Evolutionary conservation across 2,113 vertebrate genomes (phyloP), one percentile per base, ranked within the genome.

Genomic region (Bubo scandiacus): DNA sequence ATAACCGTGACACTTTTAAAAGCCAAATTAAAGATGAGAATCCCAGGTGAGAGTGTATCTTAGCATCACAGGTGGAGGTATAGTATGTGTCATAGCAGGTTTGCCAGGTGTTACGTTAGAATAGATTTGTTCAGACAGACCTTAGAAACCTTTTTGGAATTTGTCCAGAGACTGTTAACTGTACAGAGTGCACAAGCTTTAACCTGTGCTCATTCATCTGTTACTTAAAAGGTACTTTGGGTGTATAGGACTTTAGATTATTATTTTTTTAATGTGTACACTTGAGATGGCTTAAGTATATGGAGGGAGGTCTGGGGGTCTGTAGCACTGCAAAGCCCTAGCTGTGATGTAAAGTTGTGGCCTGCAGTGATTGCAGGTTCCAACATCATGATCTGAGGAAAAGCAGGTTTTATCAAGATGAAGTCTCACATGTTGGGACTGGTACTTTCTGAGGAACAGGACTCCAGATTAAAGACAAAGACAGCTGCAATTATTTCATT

Each of bases 401-500:
- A 55, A 82, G 40, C 11, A 14, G 42, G 38, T 86, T 95, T 87
- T 90, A 74, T 90, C 86, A 62, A 85, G 92, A 83, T 92, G 65
- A 86, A 73, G 43, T 40, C 71, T 94, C 34, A 11, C 91, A 3
- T 55, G 94, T 59, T 80, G 36, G 40, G 58, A 57, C 96, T 88
- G 72, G 85, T 79, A 82, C 47, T 62, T 86, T 94, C 70, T 77
- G 71, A 95, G 71, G 47, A 77, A 54, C 61, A 75, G 34, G 73
- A 67, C 57, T 87, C n/a, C 70, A 72, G 68, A 91, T 94, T 78
- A 84, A 91, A 95, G 67, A 73, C 75, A 74, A 74, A 85, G 85
- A 59, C 59, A 74, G 30, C 65, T 91, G 70, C 83, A 89, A 55
- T 94, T 91, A 92, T 73, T 91, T 91, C 2, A 85, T 96, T 94